phyloP scores from a whole-genome alignment of 2,113 vertebrate genomes.

The Chaetops frenatus region DNA sequence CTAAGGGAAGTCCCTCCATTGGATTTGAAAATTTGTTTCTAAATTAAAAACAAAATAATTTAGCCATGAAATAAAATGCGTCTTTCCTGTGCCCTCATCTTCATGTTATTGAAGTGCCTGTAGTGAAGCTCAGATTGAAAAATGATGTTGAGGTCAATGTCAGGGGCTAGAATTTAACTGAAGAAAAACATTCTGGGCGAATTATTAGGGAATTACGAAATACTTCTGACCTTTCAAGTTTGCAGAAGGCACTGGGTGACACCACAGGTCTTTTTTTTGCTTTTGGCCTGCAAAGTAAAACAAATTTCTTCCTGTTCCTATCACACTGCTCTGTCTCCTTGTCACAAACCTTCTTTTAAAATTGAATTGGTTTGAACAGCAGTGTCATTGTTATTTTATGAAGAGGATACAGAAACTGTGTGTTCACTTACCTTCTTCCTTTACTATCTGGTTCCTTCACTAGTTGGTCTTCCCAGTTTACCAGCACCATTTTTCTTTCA shows the following conservation, averaged over 20 bases:
- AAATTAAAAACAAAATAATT: background rate
- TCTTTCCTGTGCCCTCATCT: background rate
- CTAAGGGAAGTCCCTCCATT: background rate
- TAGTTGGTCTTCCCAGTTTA: background rate
- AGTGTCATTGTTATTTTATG: background rate
- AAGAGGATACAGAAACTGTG: background rate
- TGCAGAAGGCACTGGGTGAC: background rate
- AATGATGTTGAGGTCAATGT: background rate
- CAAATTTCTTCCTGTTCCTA: background rate
- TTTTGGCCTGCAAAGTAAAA: background rate
- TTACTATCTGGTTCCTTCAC: background rate
- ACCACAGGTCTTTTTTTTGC: background rate
- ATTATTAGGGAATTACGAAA: background rate
- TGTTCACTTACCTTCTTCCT: background rate
- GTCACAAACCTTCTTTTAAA: background rate
- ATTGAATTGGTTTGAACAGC: background rate
- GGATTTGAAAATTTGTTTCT: background rate
- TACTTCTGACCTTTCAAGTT: background rate
- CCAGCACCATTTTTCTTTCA: background rate
- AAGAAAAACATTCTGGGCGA: background rate
- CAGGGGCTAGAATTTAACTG: background rate
- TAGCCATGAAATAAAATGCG: background rate
- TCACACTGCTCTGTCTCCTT: background rate
- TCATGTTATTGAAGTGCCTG: background rate
- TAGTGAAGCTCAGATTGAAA: background rate